Evolutionary conservation across 2,797 vertebrate genomes (phyloP), one percentile per base, ranked within the genome.

Genomic region (Enteromius anoplus): DNA sequence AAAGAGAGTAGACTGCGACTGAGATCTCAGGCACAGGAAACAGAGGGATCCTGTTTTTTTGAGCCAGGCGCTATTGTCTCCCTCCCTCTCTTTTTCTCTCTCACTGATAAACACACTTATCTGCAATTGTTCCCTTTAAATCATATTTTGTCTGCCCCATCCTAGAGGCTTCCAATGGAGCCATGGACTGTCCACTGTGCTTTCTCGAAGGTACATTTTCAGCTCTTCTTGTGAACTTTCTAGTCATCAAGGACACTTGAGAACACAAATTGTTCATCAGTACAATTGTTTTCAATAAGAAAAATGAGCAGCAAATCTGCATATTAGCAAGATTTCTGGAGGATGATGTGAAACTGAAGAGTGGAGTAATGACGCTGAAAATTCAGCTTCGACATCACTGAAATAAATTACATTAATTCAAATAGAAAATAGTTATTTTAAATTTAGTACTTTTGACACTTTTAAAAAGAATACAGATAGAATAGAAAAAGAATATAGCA

Each of bases 1-100:
- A 40, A 86, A 86, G 86, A 83, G 85, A 88, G 75, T 65, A 80
- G 66, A 66, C 73, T 1, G 78, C 78, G 64, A 72, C 71, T 1
- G 76, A 82, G 88, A 69, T 88, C 89, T 89, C 84, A 88, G 85
- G 86, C 85, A 87, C 92, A 94, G 95, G 94, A 95, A 94, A 93
- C 93, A 95, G 93, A 93, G 92, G 89, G 88, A 94, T 95, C 94
- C 93, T 95, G 94, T 95, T 95, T 92, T 92, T 92, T 91, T 89
- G 83, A 93, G 82, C 75, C 79, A 81, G 87, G 85, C 87, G 88
- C 91, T 88, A 93, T 94, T 94, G 92, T 94, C 93, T 89, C 90
- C 40, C 87, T 90, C 81, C 64, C 84, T 78, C 75, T 60, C 84
- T 89, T 83, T 92, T 64, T 88, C 86, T 89, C 75, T 69, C 78